phyloP scores from a whole-genome alignment of 35 echinoderm and acorn worm species.

The Stichopus chloronotus region DNA sequence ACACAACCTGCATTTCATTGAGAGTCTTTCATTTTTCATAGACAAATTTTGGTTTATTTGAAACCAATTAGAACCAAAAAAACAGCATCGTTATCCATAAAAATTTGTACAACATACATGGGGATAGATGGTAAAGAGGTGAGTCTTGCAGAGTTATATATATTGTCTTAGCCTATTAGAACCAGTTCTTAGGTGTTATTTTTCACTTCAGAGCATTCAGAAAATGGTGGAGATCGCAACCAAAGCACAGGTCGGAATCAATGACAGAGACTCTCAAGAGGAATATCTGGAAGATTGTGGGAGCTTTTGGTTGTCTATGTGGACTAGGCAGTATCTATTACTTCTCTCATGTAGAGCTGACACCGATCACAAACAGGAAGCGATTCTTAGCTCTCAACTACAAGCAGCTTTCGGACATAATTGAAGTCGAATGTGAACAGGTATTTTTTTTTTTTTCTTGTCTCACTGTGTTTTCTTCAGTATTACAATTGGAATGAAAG shows the following conservation, averaged over 20 bases:
- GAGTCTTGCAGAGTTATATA: too few species aligned
- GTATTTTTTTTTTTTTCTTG: slow-evolving; percentile 31
- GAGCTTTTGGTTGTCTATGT: slow-evolving; percentile 38
- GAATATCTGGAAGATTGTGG: slow-evolving; percentile 71
- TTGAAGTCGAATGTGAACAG: slow-evolving; percentile 72
- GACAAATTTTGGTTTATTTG: too few species aligned
- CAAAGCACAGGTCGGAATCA: slow-evolving; percentile 64
- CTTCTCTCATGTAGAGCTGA: slow-evolving; percentile 69
- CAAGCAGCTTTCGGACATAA: slow-evolving; percentile 76
- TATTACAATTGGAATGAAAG: background rate
- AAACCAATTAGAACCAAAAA: too few species aligned
- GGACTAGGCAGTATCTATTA: slow-evolving; percentile 56
- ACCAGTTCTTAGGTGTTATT: background rate
- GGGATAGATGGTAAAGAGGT: too few species aligned
- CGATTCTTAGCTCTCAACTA: slow-evolving; percentile 85
- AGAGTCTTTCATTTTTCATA: too few species aligned
- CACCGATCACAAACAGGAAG: slow-evolving; percentile 83
- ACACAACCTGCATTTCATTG: too few species aligned
- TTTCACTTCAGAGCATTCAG: slow-evolving; percentile 77
- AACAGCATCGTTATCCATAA: too few species aligned
- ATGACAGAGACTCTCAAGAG: slow-evolving; percentile 47
- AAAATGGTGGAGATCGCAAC: slow-evolving; percentile 80
- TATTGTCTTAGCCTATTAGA: too few species aligned
- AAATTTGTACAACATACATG: too few species aligned
- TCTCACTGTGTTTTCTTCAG: background rate